Evolutionary conservation across 2,888 invertebrate genomes (phyloP).

Genomic region (Sympetrum striolatum): DNA sequence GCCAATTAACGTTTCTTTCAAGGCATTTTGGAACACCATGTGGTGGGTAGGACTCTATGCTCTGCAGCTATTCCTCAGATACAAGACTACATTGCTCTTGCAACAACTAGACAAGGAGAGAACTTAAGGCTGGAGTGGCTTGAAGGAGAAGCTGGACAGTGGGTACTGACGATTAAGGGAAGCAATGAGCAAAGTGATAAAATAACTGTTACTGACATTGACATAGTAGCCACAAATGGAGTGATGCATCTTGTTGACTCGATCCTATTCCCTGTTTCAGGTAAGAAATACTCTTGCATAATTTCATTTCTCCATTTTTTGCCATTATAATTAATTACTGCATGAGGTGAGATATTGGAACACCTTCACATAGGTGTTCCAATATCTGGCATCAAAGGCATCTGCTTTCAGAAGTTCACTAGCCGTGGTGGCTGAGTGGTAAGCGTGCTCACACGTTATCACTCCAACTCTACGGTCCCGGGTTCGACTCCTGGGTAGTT

Average conservation of each 20-base stretch:
- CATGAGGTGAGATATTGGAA: too few species aligned
- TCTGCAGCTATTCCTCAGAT: slow-evolving; percentile 64
- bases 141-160: slow-evolving; percentile 26
- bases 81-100: slow-evolving; percentile 1
- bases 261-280: slow-evolving; percentile 70
- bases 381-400: too few species aligned
- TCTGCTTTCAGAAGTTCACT: too few species aligned
- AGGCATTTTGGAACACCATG: slow-evolving; percentile 73
- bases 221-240: slow-evolving; percentile 73
- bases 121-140: slow-evolving; percentile 15
- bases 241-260: slow-evolving; percentile 73
- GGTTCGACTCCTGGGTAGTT: too few species aligned
- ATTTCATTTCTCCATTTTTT: too few species aligned
- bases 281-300: too few species aligned
- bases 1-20: neutral
- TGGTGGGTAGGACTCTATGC: slow-evolving; percentile 72
- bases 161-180: slow-evolving; percentile 14
- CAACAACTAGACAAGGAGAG: slow-evolving; percentile 12
- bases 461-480: too few species aligned
- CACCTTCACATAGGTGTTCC: too few species aligned
- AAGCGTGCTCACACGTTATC: too few species aligned
- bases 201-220: slow-evolving; percentile 10
- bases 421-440: too few species aligned
- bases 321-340: too few species aligned
- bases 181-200: slow-evolving; percentile 21